Evolutionary conservation across 2,888 invertebrate genomes (phyloP), one percentile per base, ranked within the genome.

Genomic region (Lottia scabra): DNA sequence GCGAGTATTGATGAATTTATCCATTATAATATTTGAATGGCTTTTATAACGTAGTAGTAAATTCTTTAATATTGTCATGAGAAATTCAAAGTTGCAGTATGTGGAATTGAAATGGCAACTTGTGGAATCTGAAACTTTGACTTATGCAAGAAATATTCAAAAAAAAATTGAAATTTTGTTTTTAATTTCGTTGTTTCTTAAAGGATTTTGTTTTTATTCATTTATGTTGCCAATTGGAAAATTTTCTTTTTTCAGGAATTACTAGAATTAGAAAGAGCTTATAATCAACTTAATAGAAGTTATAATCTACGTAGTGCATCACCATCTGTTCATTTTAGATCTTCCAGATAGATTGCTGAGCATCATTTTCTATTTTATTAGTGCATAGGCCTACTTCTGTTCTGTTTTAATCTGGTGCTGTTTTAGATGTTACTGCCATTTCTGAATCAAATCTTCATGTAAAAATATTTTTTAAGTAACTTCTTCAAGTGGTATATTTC

Each of bases 231-330:
- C 23, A 15, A 30, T 48, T 13, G 5, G 16, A 45, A 26, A 38
- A 23, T 67, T 26, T 74, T 62, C 63, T 66, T 16, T 56, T 79
- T 81, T 38, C 79, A 87, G 87, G 87, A 87, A 68, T 75, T 87
- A 46, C 83, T 86, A 72, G 84, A 85, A 45, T 74, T 87, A 63
- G 85, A 86, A 73, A 80, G 83, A 70, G 83, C 87, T 0, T 87
- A 87, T 77, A 83, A 81, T 8, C 85, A 86, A 63, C 78, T 87
- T 6, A 80, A 81, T 63, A 70, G 75, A 44, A 75, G 78, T 43
- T 78, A 76, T 66, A 81, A 81, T 77, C 75, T 80, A 67, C 78
- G 72, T 30, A 74, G 75, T 44, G 76, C 75, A 56, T 77, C 78
- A 46, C 81, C 77, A 74, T 71, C n/a, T 26, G 63, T 27, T 68